A percentile compares a stretch with the other conserved stretches of the same genome.
These are phyloP conservation scores for Lithosia quadra DNA, from an alignment of 2,888 invertebrate species.

Conservation along the genomic window DNA sequence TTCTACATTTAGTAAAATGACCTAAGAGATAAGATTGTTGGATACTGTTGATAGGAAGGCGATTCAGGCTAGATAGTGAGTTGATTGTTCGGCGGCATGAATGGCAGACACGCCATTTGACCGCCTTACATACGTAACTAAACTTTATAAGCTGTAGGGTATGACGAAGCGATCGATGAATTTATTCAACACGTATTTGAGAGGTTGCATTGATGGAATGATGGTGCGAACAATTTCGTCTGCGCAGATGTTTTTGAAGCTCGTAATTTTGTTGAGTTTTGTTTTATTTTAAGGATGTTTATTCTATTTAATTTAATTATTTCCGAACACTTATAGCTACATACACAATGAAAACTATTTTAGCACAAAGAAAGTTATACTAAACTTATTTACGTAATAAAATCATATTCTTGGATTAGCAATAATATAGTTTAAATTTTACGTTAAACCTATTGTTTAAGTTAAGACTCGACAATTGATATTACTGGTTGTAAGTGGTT, in stretches of 20 bases:
- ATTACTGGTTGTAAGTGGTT: background rate
- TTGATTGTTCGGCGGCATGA: slow-evolving; percentile 14
- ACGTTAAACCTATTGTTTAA: too few relatives aligned
- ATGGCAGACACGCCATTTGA: slow-evolving; percentile 8
- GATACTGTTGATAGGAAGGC: slow-evolving; percentile 11
- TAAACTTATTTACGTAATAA: too few relatives aligned
- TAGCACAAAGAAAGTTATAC: background rate
- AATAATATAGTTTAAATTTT: background rate
- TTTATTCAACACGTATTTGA: slow-evolving; percentile 2
- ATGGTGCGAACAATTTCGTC: slow-evolving; percentile 2
- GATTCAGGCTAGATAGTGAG: slow-evolving; percentile 9
- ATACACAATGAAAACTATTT: background rate
- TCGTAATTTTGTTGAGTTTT: slow-evolving; percentile 10
- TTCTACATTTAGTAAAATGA: slow-evolving; percentile 8
- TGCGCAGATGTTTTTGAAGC: slow-evolving; percentile 6
- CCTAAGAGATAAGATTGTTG: slow-evolving; percentile 17
- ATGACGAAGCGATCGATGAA: slow-evolving; percentile 1
- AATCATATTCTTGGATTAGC: background rate
- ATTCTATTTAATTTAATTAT: background rate
- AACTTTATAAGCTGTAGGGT: background rate
- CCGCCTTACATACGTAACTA: background rate
- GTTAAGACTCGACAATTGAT: too few relatives aligned
- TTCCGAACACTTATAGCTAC: background rate
- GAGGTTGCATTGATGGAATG: background rate
- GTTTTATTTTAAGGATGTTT: slow-evolving; percentile 2